Evolutionary conservation across 2,888 invertebrate genomes (phyloP).

Genomic region (Tanytarsus gracilentus): DNA sequence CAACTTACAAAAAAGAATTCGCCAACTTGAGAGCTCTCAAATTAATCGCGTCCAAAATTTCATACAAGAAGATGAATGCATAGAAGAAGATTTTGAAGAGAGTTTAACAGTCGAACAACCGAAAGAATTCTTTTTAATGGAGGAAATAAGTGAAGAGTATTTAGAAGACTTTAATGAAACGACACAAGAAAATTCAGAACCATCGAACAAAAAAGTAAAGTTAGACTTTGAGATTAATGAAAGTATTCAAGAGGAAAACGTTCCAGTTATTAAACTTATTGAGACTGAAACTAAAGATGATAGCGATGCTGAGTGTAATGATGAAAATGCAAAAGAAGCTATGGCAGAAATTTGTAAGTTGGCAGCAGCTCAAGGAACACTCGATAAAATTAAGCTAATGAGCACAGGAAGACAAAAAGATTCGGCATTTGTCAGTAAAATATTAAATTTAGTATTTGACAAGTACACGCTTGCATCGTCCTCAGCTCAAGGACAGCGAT

Average conservation of each 20-base stretch:
- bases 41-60: not conserved
- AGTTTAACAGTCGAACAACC: not conserved
- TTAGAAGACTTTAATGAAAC: not conserved
- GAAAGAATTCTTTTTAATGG: too few species aligned
- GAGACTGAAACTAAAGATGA: not conserved
- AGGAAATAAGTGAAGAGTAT: slow-evolving; percentile 2
- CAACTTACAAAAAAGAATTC: not conserved
- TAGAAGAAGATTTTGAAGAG: not conserved
- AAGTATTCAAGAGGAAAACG: not conserved
- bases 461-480: not conserved
- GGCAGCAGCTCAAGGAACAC: not conserved
- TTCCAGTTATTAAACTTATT: too few species aligned
- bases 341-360: not conserved
- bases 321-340: not conserved
- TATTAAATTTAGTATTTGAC: slow-evolving; percentile 3
- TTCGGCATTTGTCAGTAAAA: not conserved
- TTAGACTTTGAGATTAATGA: not conserved
- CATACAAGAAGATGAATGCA: not conserved
- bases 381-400: not conserved
- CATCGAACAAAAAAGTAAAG: not conserved
- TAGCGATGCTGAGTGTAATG: not conserved
- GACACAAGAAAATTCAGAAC: not conserved
- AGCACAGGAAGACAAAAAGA: not conserved
- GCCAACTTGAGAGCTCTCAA: not conserved
- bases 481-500: not conserved